phyloP scores from a whole-genome alignment of 2,888 invertebrate genomes.

The Caenorhabditis macrosperma region DNA sequence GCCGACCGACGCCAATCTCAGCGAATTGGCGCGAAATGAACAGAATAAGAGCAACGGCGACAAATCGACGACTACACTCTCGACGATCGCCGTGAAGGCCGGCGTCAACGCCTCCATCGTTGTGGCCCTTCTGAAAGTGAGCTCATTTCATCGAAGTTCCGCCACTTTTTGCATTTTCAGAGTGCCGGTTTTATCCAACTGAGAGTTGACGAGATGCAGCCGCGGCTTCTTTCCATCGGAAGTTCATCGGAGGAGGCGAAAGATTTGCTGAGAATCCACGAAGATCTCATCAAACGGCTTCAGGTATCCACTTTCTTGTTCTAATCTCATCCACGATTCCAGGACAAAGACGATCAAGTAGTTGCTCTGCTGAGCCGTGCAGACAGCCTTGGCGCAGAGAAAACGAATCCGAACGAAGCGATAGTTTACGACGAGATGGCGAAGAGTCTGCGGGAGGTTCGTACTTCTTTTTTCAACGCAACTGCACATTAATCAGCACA shows the following conservation, averaged over 20 bases:
- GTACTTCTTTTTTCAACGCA: conserved; percentile 18
- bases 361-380: conserved; percentile 90
- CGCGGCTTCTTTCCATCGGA: conserved; percentile 89
- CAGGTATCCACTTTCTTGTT: conserved; percentile 84
- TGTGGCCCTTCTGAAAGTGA: conserved; percentile 90
- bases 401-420: conserved; percentile 83
- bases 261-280: conserved; percentile 87
- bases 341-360: conserved; percentile 91
- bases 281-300: conserved; percentile 89
- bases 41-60: conserved; percentile 14
- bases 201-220: conserved; percentile 90
- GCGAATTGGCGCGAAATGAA: conserved; percentile 25
- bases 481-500: conserved; percentile 49
- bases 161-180: no score
- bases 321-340: conserved; percentile 54
- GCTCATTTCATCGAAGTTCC: not conserved
- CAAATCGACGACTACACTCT: conserved; percentile 86
- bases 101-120: conserved; percentile 89
- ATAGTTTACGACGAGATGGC: conserved; percentile 70
- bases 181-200: conserved; percentile 89
- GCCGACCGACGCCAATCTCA: conserved; percentile 45
- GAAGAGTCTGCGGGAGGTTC: conserved; percentile 61
- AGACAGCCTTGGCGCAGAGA: conserved; percentile 87
- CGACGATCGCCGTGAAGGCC: conserved; percentile 92
- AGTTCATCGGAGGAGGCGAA: conserved; percentile 87